These are phyloP conservation scores for Sphyrna mokarran DNA, from an alignment of 2,113 vertebrate genomes.

Conservation along the genomic window DNA sequence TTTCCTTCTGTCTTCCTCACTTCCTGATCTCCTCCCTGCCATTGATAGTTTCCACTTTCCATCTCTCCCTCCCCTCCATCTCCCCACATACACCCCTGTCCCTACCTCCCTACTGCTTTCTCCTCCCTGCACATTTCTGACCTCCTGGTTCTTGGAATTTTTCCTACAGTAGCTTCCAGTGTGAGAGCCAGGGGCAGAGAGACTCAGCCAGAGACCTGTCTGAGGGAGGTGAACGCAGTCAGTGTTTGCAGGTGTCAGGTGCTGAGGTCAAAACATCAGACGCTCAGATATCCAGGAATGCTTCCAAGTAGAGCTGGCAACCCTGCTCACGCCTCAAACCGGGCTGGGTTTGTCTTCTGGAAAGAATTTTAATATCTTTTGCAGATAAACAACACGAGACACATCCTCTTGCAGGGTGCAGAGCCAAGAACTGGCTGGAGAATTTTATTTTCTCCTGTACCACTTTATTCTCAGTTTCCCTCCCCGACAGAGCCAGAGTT, in stretches of 20 bases:
- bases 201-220: no score
- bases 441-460: not conserved
- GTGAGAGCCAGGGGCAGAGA: no score
- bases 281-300: not conserved
- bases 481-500: not conserved
- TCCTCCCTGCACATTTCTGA: not conserved
- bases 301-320: not conserved
- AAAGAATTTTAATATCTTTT: conserved; percentile 13
- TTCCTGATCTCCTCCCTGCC: no score
- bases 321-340: not conserved
- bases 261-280: not conserved
- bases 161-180: no score
- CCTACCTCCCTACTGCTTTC: not conserved
- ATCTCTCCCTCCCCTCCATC: not conserved
- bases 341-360: not conserved
- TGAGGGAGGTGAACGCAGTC: not conserved
- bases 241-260: not conserved
- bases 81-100: no score
- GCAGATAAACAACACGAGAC: not conserved
- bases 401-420: not conserved
- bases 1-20: not conserved
- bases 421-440: not conserved
- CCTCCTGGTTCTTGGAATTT: not conserved
- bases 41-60: no score
- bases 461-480: not conserved